Conservation (phyloP, 2,888 invertebrate genomes). For the Bursaphelenchus okinawaensis region DNA sequence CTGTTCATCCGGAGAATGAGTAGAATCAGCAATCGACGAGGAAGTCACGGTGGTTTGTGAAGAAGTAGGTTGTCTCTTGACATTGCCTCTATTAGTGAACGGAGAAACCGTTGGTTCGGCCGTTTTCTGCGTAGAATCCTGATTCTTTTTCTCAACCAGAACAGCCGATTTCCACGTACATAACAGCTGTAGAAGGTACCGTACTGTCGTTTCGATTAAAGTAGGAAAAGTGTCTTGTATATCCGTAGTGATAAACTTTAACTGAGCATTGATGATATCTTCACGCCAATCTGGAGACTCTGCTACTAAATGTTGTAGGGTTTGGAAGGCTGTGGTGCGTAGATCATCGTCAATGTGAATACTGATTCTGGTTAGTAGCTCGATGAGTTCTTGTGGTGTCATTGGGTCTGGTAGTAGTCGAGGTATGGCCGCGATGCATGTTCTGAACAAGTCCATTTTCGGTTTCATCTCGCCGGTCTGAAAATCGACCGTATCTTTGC, state of each 20-base stretch:
- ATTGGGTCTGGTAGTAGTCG: slow-evolving; percentile 94
- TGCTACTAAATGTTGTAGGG: slow-evolving; percentile 77
- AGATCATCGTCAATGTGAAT: slow-evolving; percentile 98
- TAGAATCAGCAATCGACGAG: background rate
- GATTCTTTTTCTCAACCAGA: slow-evolving; percentile 29
- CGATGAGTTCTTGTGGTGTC: slow-evolving; percentile 82
- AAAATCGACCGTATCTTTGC: slow-evolving; percentile 67
- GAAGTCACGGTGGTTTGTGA: slow-evolving; percentile 4
- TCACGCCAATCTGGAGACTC: slow-evolving; percentile 86
- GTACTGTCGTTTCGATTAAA: slow-evolving; percentile 83
- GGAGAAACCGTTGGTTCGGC: slow-evolving; percentile 5
- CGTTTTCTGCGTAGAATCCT: background rate
- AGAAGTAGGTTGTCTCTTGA: background rate
- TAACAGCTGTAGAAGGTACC: slow-evolving; percentile 83
- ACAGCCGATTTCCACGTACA: slow-evolving; percentile 82
- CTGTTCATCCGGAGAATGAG: slow-evolving; percentile 7
- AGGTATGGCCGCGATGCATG: slow-evolving; percentile 96
- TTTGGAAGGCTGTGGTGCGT: slow-evolving; percentile 63
- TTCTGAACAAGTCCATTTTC: slow-evolving; percentile 91
- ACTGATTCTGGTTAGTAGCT: slow-evolving; percentile 83
- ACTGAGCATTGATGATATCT: slow-evolving; percentile 69
- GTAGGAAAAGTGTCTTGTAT: slow-evolving; percentile 76
- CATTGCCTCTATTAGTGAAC: background rate
- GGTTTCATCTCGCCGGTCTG: slow-evolving; percentile 84
- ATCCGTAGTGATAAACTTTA: slow-evolving; percentile 43